Evolutionary conservation across 92 coral and sea anemone genomes (phyloP), one percentile per base, ranked within the genome.

Genomic region (Pocillopora grandis): DNA sequence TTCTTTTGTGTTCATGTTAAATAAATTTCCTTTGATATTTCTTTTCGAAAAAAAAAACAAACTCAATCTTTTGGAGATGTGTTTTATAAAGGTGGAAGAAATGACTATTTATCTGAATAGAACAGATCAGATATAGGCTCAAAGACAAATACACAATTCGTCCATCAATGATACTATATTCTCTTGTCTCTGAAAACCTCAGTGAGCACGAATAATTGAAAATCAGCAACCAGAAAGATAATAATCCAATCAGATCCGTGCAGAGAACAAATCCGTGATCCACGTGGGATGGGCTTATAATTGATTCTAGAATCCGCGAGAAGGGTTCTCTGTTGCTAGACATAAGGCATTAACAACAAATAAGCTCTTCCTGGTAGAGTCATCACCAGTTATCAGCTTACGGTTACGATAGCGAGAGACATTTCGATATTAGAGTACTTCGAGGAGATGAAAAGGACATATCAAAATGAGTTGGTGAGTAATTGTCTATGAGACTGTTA

Each of bases 381-480:
- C 5, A 12, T 2, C 58, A 59, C 56, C 20, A 18, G 14, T 9
- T 17, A 64, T 19, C 17, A 78, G 57, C 68, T 1, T 20, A 58
- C 55, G 11, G 9, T 72, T 48, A 60, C 16, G 19, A 70, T 55
- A 73, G 13, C 56, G 19, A 37, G 33, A 57, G 36, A 59, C 10
- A 55, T 67, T 64, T 80, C 76, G 48, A 56, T 78, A 23, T 64
- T 80, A 7, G 60, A 13, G 65, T 27, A 36, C 67, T 52, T 75
- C 18, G 66, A 70, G 11, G 72, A 79, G 66, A 57, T 80, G 66
- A 19, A 56, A 15, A 69, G 58, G 18, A 55, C 23, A 70, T 16
- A 27, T 12, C 65, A 68, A 9, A 56, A 68, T n/a, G 58, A 78
- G 11, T 57, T 36, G 84, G 84, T 80, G 58, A 80, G 84, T 67